Base-by-base conservation (phyloP, 2,888 invertebrate genomes). In the Eilema caniola region DNA sequence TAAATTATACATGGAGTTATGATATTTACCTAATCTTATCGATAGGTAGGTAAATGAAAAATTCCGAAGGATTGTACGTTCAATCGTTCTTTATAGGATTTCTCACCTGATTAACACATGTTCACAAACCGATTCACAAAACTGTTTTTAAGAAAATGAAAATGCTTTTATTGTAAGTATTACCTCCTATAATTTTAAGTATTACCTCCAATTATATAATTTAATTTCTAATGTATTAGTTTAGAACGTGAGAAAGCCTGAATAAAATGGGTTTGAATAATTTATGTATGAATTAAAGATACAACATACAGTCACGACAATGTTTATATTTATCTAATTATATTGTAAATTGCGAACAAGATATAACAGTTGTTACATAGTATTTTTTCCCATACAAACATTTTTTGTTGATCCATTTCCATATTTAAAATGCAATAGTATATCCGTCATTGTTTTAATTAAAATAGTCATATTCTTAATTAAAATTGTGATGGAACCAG, bases 371-470 rank as follows among this genome's bases (percentile, higher is more conserved):
- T 95, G 94, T 95, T 94, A 93, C 90, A 93, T 93, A 94, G 92
- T 91, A 92, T 88, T 90, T 92, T 91, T 81, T 90, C 92, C 94
- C 93, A 95, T 93, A 95, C 89, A 92, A 76, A 84, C 79, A 86
- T 83, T 93, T 95, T 95, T 94, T 95, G 92, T 94, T 93, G 88
- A 86, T 83, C 90, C 95, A 92, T 93, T 86, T 85, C 94, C 95
- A 95, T 94, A 84, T 91, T 88, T 90, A 95, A 95, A 95, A 93
- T 93, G 95, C 95, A 95, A 95, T 95, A 95, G 95, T 89, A 87
- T 85, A 77, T 70, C 77, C 82, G 86, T 82, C 81, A 69, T 73
- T 80, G 78, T 84, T 85, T 84, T 81, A 75, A 76, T 77, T 81
- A 28, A 73, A 69, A 67, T 3, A 14, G 28, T 60, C 11, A 23